A percentile compares a stretch with the other conserved stretches of the same genome.
Conservation (phyloP, 2,797 vertebrate species). For the Urocyon cinereoargenteus region DNA sequence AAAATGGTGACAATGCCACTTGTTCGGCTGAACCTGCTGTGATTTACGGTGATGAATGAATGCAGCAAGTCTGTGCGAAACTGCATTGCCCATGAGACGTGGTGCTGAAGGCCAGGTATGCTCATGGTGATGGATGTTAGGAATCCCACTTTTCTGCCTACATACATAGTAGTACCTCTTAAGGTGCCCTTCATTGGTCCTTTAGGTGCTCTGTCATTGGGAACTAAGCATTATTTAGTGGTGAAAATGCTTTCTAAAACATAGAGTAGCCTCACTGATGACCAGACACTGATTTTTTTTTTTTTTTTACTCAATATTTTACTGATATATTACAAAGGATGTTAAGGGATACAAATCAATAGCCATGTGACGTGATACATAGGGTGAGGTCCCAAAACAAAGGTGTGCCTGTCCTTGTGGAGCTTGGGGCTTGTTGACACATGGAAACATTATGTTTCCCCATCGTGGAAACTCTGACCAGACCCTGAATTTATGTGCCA, state of each 20-base stretch:
- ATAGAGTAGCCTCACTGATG: neutral
- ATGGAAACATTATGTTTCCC: neutral
- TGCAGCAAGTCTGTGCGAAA: neutral
- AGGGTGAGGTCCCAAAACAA: neutral
- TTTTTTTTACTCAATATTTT: neutral
- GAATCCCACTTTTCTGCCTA: neutral
- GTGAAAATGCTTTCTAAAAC: neutral
- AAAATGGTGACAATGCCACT: neutral
- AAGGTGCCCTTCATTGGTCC: neutral
- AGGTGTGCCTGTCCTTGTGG: neutral
- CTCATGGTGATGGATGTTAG: neutral
- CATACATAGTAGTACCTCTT: neutral
- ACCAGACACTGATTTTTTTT: neutral
- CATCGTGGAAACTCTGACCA: neutral
- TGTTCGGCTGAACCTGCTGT: neutral
- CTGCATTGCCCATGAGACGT: neutral
- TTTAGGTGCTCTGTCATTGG: neutral
- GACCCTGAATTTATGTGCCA: neutral
- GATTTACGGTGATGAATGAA: neutral
- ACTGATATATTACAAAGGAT: neutral
- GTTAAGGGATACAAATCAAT: neutral
- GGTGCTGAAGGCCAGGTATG: neutral
- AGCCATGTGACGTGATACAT: neutral
- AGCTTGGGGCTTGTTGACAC: neutral
- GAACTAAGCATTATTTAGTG: neutral